A percentile compares a stretch with the other conserved stretches of the same genome.
Conservation (phyloP, 2,113 vertebrate genomes). For the Burhinus bistriatus region DNA sequence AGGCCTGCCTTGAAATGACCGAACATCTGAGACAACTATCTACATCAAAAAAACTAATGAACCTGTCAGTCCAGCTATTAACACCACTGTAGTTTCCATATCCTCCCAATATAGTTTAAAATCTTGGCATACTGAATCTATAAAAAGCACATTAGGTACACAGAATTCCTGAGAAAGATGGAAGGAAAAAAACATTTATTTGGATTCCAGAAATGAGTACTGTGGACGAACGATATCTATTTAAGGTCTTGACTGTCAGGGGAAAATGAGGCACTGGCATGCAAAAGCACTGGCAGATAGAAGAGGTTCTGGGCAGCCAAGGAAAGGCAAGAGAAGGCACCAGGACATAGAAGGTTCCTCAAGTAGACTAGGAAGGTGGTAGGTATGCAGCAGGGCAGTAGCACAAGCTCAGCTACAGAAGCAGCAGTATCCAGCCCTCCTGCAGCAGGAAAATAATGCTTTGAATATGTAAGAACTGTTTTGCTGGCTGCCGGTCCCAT, state of each 20-base stretch:
- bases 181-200: neutral
- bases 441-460: neutral
- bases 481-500: neutral
- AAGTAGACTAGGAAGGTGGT: neutral
- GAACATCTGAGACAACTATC: neutral
- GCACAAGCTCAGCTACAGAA: neutral
- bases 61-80: neutral
- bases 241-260: neutral
- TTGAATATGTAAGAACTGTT: neutral
- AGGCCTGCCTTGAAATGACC: neutral
- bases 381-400: neutral
- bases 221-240: neutral
- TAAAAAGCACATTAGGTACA: neutral
- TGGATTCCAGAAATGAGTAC: neutral
- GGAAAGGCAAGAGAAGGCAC: neutral
- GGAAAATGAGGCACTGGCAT: neutral
- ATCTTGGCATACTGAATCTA: neutral
- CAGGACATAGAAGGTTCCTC: neutral
- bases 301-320: neutral
- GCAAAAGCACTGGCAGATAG: neutral
- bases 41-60: neutral
- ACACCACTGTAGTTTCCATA: neutral
- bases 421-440: neutral
- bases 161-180: neutral
- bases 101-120: neutral